Base-by-base conservation (phyloP, 2,113 vertebrate species). In the Chrysochloris asiatica region DNA sequence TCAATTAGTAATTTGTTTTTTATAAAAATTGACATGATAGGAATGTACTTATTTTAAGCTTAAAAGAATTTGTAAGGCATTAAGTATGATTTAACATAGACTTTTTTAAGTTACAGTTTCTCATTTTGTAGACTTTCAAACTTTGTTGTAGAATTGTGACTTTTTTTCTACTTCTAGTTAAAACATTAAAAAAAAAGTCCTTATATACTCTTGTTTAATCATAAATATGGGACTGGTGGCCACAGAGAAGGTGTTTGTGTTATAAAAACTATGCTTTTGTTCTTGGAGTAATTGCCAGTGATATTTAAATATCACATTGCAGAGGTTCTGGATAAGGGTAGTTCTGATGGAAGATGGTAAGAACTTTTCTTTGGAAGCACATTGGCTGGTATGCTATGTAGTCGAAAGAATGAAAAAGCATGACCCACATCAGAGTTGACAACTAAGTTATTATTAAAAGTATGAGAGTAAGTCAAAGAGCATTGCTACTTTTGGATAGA, bases 51-150 rank as follows among this genome's bases (percentile, higher is more conserved):
- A n/a, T n/a, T n/a, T n/a, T n/a, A n/a, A n/a, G n/a, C n/a, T n/a
- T n/a, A n/a, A n/a, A n/a, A n/a, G n/a, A n/a, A n/a, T n/a, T n/a
- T n/a, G n/a, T n/a, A n/a, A n/a, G n/a, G n/a, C n/a, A n/a, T n/a
- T n/a, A n/a, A n/a, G n/a, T 47, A 69, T 50, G 50, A 52, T 72
- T 54, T 50, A n/a, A 79, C 61, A 52, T 33, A 47, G 85, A 26
- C 43, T 61, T n/a, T n/a, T 73, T 36, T 86, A 86, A 79, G n/a
- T 71, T 41, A 78, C 38, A 56, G 43, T 89, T 86, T 50, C 61
- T 78, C 19, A 78, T 48, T n/a, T 82, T 45, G 71, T 56, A 56
- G 24, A 82, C 45, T 76, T 73, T 43, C n/a, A 78, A 5, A 45
- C 6, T 41, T 65, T 65, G 4, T 69, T 71, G 24, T 89, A 69